Base-by-base conservation (phyloP, 2,797 vertebrate genomes). In the Muscicapa striata region DNA sequence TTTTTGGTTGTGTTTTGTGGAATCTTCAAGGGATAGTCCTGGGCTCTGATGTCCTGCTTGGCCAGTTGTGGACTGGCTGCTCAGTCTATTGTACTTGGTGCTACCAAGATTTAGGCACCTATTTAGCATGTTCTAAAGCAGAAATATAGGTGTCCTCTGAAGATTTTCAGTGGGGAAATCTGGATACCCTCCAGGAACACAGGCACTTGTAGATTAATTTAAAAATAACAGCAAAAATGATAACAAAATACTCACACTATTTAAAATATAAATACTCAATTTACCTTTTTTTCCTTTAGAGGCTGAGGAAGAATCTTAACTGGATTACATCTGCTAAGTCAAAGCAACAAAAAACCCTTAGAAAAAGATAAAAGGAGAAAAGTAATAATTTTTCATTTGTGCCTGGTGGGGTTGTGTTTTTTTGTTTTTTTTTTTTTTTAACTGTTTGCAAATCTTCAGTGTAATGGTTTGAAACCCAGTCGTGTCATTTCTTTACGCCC, bases 391-490 rank as follows among this genome's bases (percentile, higher is more conserved):
- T 97, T 96, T 95, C 95, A 95, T 96, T 92, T 88, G 92, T 94
- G 84, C 94, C 94, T 96, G 93, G 76, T 95, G 89, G 95, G 91
- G 90, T 95, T 88, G 58, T 96, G 72, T 15, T 27, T 51, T 52
- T 38, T 30, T 30, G 22, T 30, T 13, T 5, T 46, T 24, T 97
- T 97, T 49, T 86, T 97, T 97, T 94, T 96, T 97, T 96, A 55
- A 98, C 97, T 98, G 97, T 98, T 98, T 98, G 97, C 97, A 98
- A 98, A 97, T 98, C 97, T 97, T 98, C 97, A 97, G 95, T 97
- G 97, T 97, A 96, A 98, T 97, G 97, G 98, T 97, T 98, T 98
- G 97, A 98, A 98, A 98, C 97, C 97, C 97, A 98, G 97, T 98
- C 95, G 96, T 97, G 97, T 97, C 97, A 98, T 98, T 98, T 97